Evolutionary conservation across 1,140 invertebrate species (phyloP), one percentile per base, ranked within the genome.

Genomic region (Drosophila littoralis): DNA sequence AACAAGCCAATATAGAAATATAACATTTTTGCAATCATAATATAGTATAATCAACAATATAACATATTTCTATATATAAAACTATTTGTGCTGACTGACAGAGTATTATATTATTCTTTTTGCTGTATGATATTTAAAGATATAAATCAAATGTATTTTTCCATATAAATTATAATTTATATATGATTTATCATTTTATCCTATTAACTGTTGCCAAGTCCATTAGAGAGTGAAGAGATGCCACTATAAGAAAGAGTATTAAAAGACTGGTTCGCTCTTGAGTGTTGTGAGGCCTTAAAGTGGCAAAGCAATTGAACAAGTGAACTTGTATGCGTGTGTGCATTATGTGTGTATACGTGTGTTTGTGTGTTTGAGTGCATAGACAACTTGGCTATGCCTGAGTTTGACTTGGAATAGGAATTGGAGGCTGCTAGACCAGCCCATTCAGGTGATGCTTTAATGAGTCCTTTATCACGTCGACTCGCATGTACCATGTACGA

Each of bases 371-470:
- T 38, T 50, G 33, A 17, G 52, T 51, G 9, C 52, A 55, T 40
- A n/a, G 36, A 55, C 52, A 17, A 28, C 32, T 46, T 59, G 13
- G 48, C 17, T 69, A 17, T 61, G 33, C 54, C 46, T 70, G 36
- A 59, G 45, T 59, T 35, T 55, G 38, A 57, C 36, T 48, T 71
- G 67, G 59, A 33, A 59, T 69, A 43, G 58, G 17, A 65, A 73
- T 81, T 81, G 81, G 82, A 81, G 83, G 83, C 84, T 89, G 82
- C 64, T 79, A 66, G 82, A 81, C 75, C 82, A 81, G 80, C 84
- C 84, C 84, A 84, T 88, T 89, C 70, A 90, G 74, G 84, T 89
- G 84, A 88, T 88, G 84, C 88, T 88, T 88, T 88, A 88, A 88
- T 89, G 84, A 88, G 84, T 88, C 84, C 84, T 88, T 90, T 88